A percentile compares a stretch with the other conserved stretches of the same genome.
phyloP scores from a whole-genome alignment of 2,797 vertebrate species.

The Falco peregrinus region DNA sequence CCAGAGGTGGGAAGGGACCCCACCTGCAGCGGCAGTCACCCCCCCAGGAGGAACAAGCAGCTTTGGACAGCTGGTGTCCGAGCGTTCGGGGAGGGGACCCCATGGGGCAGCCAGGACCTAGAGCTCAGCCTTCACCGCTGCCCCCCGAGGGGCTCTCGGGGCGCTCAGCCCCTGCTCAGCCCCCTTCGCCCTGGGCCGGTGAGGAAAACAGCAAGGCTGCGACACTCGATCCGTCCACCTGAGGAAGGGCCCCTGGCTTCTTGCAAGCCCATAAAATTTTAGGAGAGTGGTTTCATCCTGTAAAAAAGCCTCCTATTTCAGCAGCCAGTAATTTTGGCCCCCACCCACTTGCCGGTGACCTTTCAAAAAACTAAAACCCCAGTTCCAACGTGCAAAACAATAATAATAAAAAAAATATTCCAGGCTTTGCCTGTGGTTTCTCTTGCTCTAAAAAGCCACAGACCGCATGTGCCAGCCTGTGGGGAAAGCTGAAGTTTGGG shows the following conservation, averaged over 20 bases:
- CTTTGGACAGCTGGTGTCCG: rapidly evolving
- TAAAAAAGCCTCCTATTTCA: not conserved
- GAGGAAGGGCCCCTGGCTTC: not conserved
- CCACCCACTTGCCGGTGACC: not conserved
- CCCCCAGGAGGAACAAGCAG: too few relatives aligned
- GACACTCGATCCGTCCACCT: not conserved
- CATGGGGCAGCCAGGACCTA: rapidly evolving
- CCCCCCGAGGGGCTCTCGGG: not conserved
- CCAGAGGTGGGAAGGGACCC: not conserved
- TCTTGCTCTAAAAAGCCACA: not conserved
- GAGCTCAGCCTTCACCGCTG: rapidly evolving
- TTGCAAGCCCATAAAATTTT: not conserved
- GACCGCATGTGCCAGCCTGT: not conserved
- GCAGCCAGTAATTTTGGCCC: constrained; percentile 3
- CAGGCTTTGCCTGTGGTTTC: not conserved
- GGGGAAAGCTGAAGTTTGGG: not conserved
- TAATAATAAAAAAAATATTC: not conserved
- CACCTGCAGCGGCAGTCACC: rapidly evolving
- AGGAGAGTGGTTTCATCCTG: not conserved
- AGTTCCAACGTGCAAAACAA: not conserved
- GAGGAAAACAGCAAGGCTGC: not conserved
- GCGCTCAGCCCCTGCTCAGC: not conserved
- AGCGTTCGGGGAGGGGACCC: not conserved
- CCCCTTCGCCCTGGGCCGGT: rapidly evolving
- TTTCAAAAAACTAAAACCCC: not conserved